These are phyloP conservation scores for Dromas ardeola DNA, from an alignment of 2,113 vertebrate genomes.

Conservation along the genomic window DNA sequence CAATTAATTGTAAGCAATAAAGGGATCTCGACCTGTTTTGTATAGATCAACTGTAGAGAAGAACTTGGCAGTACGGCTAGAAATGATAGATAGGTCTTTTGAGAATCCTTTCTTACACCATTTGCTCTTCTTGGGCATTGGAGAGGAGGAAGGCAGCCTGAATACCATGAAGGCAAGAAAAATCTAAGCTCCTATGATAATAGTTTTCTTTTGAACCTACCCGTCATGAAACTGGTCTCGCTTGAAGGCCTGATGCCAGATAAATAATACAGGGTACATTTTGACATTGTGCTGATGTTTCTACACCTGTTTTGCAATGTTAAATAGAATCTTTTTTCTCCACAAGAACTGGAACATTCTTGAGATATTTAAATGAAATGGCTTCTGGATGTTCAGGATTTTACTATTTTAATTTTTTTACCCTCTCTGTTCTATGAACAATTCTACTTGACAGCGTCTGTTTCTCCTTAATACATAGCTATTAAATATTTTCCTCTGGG, in stretches of 20 bases:
- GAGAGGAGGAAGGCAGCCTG: background rate
- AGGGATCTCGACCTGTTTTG: background rate
- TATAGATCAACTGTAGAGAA: background rate
- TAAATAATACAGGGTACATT: background rate
- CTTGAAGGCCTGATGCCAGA: background rate
- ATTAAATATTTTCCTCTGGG: background rate
- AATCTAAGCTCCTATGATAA: background rate
- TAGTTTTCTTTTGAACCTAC: background rate
- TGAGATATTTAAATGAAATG: background rate
- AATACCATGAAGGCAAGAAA: background rate
- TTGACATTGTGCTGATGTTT: background rate
- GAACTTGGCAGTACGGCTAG: background rate
- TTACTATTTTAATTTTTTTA: background rate
- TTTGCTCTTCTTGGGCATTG: background rate
- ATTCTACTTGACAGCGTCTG: background rate
- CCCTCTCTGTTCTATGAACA: background rate
- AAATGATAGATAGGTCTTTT: background rate
- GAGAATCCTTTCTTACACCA: background rate
- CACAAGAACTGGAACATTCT: background rate
- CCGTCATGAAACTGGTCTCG: background rate
- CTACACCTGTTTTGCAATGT: background rate
- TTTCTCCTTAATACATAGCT: background rate
- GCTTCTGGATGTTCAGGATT: background rate
- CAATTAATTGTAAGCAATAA: background rate
- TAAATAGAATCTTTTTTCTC: background rate